Evolutionary conservation across 2,113 vertebrate genomes (phyloP), one percentile per base, ranked within the genome.

Genomic region (Prunella himalayana): DNA sequence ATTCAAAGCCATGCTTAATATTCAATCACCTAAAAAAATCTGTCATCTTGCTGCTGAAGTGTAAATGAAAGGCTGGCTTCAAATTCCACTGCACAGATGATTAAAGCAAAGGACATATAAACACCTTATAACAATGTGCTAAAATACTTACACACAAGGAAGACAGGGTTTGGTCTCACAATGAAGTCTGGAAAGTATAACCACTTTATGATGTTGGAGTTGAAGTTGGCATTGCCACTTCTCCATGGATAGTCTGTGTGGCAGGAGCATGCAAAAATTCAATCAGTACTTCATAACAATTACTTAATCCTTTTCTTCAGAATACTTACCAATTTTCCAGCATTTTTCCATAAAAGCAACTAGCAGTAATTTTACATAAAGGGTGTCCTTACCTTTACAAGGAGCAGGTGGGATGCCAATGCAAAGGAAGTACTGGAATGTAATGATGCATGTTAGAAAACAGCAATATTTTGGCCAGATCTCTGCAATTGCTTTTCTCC

Each of bases 401-500:
- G 99, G 98, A 47, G 99, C 98, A 27, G 99, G 99, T 11, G 99
- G 99, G 94, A 99, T 99, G 88, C 99, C 99, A n/a, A 99, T 99
- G 94, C 99, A 99, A 86, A 99, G 88, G 27, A 99, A 98, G 88
- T 99, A 99, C 97, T 99, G 99, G 82, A 99, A 98, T 35, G 98
- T 99, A 65, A 99, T 98, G 97, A 99, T 99, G 80, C 98, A 99
- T 50, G 99, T 98, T 93, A 99, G 98, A 96, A 99, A 99, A 96
- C 98, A 99, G 98, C 99, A 99, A 96, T 99, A 99, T 96, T 99
- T 99, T n/a, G 99, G 99, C 99, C 99, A 99, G 95, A 99, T 98
- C 95, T 98, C 98, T 2, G 99, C 99, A 28, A 99, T 99, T 94
- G 99, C 99, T 97, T 99, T 99, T 90, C 99, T 98, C 94, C 99